A percentile compares a stretch with the other conserved stretches of the same genome.
Conservation (phyloP, 30 jellyfish, hydroid and myxozoan genomes). For the Hydractinia echinata region DNA sequence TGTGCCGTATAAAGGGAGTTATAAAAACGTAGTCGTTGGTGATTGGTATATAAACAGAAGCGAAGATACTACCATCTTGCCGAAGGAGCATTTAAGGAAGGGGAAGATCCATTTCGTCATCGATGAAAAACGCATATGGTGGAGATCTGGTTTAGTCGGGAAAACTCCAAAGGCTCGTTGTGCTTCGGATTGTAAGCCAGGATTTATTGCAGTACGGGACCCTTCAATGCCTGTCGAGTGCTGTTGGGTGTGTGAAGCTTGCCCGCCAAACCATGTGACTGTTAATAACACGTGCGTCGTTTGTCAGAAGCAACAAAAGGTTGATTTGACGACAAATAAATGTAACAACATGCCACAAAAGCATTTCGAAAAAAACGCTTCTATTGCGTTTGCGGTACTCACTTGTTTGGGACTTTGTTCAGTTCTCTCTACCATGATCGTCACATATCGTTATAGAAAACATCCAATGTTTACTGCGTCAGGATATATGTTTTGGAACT, state of each 20-base stretch:
- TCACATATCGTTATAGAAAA: background rate
- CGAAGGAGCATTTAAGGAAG: background rate
- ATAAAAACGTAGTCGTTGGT: background rate
- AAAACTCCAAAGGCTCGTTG: slow-evolving; percentile 1
- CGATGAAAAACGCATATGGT: background rate
- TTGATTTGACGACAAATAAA: background rate
- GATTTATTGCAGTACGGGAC: background rate
- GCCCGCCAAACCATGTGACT: background rate
- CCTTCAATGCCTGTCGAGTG: background rate
- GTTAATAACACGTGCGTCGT: slow-evolving; percentile 4
- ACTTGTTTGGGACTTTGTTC: background rate
- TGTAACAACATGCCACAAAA: background rate
- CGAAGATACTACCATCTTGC: background rate
- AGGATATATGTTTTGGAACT: background rate
- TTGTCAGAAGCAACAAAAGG: background rate
- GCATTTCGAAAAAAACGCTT: background rate
- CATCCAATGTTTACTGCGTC: background rate
- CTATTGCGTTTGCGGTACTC: background rate
- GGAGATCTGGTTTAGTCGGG: background rate
- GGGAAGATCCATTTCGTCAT: background rate
- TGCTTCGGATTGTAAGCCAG: background rate
- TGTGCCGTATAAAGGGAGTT: background rate
- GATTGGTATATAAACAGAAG: slow-evolving; percentile 1
- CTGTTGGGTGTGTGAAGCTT: slow-evolving; percentile 1
- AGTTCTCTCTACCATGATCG: background rate